Evolutionary conservation across 2,113 vertebrate genomes (phyloP), one percentile per base, ranked within the genome.

Genomic region (Stigmatopora nigra): DNA sequence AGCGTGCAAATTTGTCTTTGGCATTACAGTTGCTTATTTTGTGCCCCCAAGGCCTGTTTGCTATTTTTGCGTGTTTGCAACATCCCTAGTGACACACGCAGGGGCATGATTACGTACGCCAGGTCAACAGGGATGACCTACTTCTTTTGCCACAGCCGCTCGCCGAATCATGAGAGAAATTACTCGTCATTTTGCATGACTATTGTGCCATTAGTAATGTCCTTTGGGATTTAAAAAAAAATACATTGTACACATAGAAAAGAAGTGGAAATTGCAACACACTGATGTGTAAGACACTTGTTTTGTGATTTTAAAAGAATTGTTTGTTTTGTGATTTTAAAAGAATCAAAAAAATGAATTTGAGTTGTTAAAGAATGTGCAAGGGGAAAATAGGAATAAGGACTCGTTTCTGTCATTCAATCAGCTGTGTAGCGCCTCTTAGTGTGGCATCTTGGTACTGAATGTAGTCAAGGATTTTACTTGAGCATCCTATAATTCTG

Each of bases 111-210:
- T 83, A 81, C 81, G 72, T 69, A 70, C 82, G 84, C 67, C 80
- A 80, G 86, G 88, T 89, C 86, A 89, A 76, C 69, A 69, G 69
- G 67, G 78, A 74, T 89, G 90, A 88, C 90, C 90, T 87, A 90
- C 80, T 91, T 90, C 76, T 83, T 68, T 71, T 84, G 86, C 81
- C 87, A 86, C 77, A 83, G 73, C 83, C 86, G 70, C 80, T 93
- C 78, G 55, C 70, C 75, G 77, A 89, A 88, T 85, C 86, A 17
- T 19, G 38, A 31, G 19, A 84, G 69, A 41, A 31, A 31, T 31
- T 41, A 41, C 7, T 41, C 38, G 9, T 41, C 38, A 41, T 41
- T 41, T 41, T 41, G 38, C 6, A 10, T 41, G 38, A 41, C 9
- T 41, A 41, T 7, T 8, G 38, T 41, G 38, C 38, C 38, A 41